A percentile compares a stretch with the other conserved stretches of the same genome.
Evolutionary conservation across 2,113 vertebrate genomes (phyloP).

Genomic region (Cebus imitator): DNA sequence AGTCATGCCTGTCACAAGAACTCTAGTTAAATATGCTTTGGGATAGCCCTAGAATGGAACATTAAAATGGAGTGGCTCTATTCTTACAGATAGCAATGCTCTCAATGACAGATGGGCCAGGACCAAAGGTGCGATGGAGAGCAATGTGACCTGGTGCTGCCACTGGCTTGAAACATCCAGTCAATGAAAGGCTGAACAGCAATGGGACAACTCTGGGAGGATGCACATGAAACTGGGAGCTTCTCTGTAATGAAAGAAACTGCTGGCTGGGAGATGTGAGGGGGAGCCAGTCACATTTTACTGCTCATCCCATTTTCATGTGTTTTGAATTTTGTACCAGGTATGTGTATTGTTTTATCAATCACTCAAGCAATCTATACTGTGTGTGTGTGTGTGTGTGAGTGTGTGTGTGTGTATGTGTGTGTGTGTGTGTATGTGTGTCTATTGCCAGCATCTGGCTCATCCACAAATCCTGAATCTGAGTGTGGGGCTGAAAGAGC

Average conservation of each 20-base stretch:
- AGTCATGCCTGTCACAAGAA: neutral
- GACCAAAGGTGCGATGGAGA: neutral
- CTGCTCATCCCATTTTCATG: neutral
- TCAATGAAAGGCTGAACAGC: too few species aligned
- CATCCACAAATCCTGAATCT: neutral
- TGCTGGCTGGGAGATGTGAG: neutral
- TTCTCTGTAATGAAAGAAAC: neutral
- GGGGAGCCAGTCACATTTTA: rapidly evolving
- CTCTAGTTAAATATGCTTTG: neutral
- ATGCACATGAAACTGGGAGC: rapidly evolving
- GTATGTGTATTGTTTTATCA: neutral
- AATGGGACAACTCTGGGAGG: neutral
- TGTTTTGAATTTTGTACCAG: neutral
- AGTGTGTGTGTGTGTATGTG: too few species aligned
- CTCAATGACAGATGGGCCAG: neutral
- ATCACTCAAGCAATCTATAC: neutral
- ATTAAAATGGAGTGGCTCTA: neutral
- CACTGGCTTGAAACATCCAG: rapidly evolving
- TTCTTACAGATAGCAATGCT: too few species aligned
- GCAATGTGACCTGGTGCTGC: rapidly evolving
- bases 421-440: neutral
- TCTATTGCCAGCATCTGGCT: neutral
- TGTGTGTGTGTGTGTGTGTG: neutral
- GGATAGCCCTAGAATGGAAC: rapidly evolving
- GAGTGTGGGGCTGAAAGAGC: neutral